Evolutionary conservation across 1,140 invertebrate genomes (phyloP), one percentile per base, ranked within the genome.

Genomic region (Brachionus plicatilis): DNA sequence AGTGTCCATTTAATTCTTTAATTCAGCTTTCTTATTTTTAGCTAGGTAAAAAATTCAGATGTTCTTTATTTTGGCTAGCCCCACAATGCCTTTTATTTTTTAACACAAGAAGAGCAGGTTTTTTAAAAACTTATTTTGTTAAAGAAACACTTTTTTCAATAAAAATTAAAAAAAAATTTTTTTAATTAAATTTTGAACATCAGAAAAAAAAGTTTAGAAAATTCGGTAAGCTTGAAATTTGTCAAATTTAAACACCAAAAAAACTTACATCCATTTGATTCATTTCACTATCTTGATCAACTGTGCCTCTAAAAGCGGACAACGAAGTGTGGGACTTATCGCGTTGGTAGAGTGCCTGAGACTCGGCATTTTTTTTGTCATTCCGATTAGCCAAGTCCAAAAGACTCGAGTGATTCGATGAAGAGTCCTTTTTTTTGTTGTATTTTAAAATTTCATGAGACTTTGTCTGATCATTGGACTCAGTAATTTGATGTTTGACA

Each of bases 251-350:
- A 45, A 45, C 8, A 6, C 43, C 7, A 8, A 47, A 41, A n/a
- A n/a, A 20, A 41, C 68, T 72, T 72, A 72, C 72, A 50, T 76
- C 72, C 41, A 76, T 76, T 29, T 76, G 72, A 27, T 47, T 50
- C 72, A 76, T 76, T 76, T 76, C 72, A 47, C 14, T 11, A 29
- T 76, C 72, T 33, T 24, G 43, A 6, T 76, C 72, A 72, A 17
- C 33, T 29, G 33, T 33, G 33, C 33, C 41, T 24, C 68, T 72
- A 72, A 72, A 72, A 20, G 68, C 68, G 0, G 68, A 41, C 37
- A 72, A 43, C 11, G 68, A 72, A 41, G 68, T 41, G 12, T 41
- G 29, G 7, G 68, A 72, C 33, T 72, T 72, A 7, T 72, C 68
- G 9, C 68, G 68, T 11, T 72, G 53, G 2, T n/a, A 8, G 8